Conservation (phyloP, 2,888 invertebrate species). For the Galerucella pusilla region DNA sequence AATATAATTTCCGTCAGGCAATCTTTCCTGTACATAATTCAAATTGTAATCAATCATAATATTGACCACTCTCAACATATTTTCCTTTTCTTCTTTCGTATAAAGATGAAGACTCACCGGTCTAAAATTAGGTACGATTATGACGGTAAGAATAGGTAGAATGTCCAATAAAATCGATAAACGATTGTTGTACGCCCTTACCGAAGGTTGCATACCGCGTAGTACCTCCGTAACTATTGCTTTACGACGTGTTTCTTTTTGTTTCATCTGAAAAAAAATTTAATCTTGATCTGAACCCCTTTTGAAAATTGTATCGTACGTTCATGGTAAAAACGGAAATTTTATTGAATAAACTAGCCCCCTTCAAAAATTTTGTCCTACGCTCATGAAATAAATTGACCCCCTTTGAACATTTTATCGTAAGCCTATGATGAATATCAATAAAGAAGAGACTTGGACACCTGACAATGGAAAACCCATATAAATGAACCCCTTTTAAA, state of each 20-base stretch:
- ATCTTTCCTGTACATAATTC: constrained; percentile 83
- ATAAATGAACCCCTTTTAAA: no score
- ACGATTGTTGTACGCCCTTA: constrained; percentile 65
- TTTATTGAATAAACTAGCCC: no score
- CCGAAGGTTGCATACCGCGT: constrained; percentile 71
- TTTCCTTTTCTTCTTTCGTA: constrained; percentile 76
- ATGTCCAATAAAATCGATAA: constrained; percentile 74
- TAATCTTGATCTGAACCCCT: no score
- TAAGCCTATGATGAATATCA: no score
- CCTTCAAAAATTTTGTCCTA: no score
- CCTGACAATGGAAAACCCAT: no score
- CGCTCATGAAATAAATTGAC: no score
- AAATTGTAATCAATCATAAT: constrained; percentile 92
- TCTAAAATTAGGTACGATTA: constrained; percentile 79
- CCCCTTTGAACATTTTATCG: no score
- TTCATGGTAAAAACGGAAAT: no score
- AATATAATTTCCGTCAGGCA: constrained; percentile 80
- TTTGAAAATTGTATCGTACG: no score
- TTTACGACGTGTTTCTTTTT: constrained; percentile 66
- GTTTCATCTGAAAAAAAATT: constrained; percentile 66
- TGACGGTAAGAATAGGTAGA: constrained; percentile 76
- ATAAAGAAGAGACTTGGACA: no score
- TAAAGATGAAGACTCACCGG: constrained; percentile 80
- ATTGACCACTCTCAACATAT: constrained; percentile 77
- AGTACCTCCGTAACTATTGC: constrained; percentile 72